phyloP scores from a whole-genome alignment of 2,113 vertebrate species.

The Fukomys damarensis region DNA sequence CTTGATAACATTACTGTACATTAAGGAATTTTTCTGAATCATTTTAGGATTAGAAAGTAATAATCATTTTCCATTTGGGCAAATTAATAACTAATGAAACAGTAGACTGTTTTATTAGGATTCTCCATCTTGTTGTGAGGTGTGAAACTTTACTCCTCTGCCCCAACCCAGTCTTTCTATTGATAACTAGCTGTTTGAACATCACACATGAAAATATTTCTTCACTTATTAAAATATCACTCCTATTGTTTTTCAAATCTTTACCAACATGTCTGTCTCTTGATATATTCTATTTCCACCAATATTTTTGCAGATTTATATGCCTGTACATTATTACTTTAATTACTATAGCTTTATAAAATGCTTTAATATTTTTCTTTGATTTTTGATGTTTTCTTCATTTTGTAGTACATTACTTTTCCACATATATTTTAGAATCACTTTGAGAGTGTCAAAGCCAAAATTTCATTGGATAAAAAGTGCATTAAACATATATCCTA shows the following conservation, averaged over 20 bases:
- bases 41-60: slow-evolving; percentile 23
- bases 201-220: not conserved
- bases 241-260: not conserved
- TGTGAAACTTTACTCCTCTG: not conserved
- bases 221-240: not conserved
- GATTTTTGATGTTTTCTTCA: not conserved
- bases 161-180: not conserved
- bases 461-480: slow-evolving; percentile 5
- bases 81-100: not conserved
- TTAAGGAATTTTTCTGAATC: not conserved
- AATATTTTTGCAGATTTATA: not conserved
- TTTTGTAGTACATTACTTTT: not conserved
- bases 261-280: not conserved
- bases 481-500: not conserved
- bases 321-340: not conserved
- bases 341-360: not conserved
- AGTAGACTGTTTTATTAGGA: not conserved
- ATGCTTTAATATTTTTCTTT: not conserved
- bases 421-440: not conserved
- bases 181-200: not conserved
- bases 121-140: not conserved
- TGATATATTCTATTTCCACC: slow-evolving; percentile 37
- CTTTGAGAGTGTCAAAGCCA: slow-evolving; percentile 34
- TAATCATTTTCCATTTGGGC: not conserved
- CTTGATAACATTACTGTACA: not conserved